Conservation (phyloP, 1,140 invertebrate genomes). For the Sipha flava region DNA sequence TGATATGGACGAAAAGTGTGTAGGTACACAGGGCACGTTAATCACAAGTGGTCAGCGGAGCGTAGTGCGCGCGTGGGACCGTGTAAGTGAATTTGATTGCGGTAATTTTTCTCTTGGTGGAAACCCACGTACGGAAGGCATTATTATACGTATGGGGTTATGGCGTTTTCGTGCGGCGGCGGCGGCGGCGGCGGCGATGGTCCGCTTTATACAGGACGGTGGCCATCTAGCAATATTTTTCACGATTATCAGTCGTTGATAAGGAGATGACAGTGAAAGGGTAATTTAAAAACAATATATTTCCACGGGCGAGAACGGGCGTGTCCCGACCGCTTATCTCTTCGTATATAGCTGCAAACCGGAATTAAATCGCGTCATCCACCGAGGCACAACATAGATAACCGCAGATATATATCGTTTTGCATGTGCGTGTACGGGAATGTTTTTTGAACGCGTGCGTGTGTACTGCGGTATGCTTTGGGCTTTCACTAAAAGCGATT, state of each 20-base stretch:
- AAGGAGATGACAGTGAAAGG: constrained; percentile 16
- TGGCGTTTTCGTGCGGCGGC: neutral
- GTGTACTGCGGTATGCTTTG: no score
- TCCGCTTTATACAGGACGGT: neutral
- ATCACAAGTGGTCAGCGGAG: neutral
- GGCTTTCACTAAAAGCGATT: no score
- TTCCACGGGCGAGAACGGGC: constrained; percentile 5
- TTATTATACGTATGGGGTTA: neutral
- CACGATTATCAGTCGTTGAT: constrained; percentile 19
- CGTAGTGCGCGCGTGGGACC: neutral
- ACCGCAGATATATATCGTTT: neutral
- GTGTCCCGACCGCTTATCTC: constrained; percentile 14
- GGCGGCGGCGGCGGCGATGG: no score
- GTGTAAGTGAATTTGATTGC: constrained; percentile 13
- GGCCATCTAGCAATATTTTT: constrained; percentile 21
- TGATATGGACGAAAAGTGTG: no score
- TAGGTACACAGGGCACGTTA: no score
- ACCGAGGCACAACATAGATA: constrained; percentile 3
- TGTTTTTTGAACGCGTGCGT: no score
- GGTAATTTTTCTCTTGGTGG: constrained; percentile 21
- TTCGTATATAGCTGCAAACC: neutral
- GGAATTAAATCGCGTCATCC: neutral
- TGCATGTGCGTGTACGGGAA: no score
- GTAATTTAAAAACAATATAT: constrained; percentile 31
- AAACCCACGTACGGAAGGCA: neutral